phyloP scores from a whole-genome alignment of 2,113 vertebrate species.

The Ammodytes dubius region DNA sequence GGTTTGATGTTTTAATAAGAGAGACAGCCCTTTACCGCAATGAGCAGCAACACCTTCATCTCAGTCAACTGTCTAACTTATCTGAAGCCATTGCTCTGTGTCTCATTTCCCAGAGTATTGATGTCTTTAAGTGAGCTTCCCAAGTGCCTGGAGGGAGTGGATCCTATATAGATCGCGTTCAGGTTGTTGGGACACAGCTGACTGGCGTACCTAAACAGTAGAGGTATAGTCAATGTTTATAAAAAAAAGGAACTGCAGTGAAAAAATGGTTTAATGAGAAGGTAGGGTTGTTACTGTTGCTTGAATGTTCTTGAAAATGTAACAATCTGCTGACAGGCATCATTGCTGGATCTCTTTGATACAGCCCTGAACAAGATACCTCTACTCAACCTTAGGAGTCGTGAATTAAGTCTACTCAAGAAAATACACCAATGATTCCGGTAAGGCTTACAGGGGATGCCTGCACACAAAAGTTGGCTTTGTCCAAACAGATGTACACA shows the following conservation, averaged over 20 bases:
- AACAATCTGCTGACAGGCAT: background rate
- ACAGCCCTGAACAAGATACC: background rate
- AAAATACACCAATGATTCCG: background rate
- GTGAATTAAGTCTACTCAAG: background rate
- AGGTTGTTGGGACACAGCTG: slow-evolving; percentile 46
- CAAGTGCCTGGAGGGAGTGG: slow-evolving; percentile 61
- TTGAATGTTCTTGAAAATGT: background rate
- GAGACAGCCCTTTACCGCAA: slow-evolving; percentile 38
- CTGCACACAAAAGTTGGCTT: slow-evolving; percentile 29
- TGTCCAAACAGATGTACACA: background rate
- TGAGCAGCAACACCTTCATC: slow-evolving; percentile 67
- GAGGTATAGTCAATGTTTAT: slow-evolving; percentile 7
- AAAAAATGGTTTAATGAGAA: background rate
- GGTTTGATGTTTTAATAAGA: slow-evolving; percentile 59
- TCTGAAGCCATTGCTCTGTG: slow-evolving; percentile 75
- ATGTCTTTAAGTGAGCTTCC: slow-evolving; percentile 79
- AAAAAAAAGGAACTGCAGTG: slow-evolving; percentile 7
- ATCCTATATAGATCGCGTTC: slow-evolving; percentile 71
- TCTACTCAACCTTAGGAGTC: background rate
- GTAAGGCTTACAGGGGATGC: slow-evolving; percentile 8
- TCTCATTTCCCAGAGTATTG: slow-evolving; percentile 82
- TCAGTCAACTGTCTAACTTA: slow-evolving; percentile 67
- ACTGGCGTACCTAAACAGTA: slow-evolving; percentile 43
- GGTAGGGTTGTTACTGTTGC: background rate
- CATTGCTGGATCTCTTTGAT: background rate